Percentiles rank a stretch among this genome's conserved stretches.
Conservation (phyloP, 2,888 invertebrate genomes). For the Ophioninae sp. region DNA sequence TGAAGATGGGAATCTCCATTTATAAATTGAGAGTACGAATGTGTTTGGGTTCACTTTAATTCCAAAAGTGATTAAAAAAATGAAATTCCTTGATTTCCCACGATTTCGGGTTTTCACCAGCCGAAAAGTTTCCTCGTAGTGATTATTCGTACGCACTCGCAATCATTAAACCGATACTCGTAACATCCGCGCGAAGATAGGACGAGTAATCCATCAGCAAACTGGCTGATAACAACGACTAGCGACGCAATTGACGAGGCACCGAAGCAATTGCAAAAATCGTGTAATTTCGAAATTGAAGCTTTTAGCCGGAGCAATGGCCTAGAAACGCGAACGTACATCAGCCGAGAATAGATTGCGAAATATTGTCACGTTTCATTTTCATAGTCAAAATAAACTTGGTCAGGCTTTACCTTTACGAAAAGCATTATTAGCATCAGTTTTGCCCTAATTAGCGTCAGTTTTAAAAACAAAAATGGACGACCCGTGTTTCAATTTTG, state of each 20-base stretch:
- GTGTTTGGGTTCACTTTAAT: too few species aligned
- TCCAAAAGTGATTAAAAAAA: too few species aligned
- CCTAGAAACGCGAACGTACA: constrained; percentile 2
- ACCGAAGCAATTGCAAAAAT: not conserved
- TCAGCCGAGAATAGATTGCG: constrained; percentile 19
- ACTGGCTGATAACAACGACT: not conserved
- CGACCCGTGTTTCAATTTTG: not conserved
- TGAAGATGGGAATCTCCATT: not conserved
- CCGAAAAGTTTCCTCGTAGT: not conserved
- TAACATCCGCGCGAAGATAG: not conserved
- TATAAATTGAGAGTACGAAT: not conserved
- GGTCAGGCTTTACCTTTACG: not conserved
- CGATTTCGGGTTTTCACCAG: too few species aligned
- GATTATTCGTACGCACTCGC: too few species aligned
- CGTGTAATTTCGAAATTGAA: not conserved
- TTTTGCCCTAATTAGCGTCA: not conserved
- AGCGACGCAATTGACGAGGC: not conserved
- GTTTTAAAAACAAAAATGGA: not conserved
- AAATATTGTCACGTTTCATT: not conserved
- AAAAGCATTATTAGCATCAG: not conserved
- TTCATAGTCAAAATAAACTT: not conserved
- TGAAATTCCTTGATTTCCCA: too few species aligned
- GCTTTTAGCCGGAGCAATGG: not conserved
- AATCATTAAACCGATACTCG: too few species aligned
- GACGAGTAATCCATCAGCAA: not conserved